Conservation (phyloP, 1,140 invertebrate genomes). For the Parasteatoda tepidariorum region DNA sequence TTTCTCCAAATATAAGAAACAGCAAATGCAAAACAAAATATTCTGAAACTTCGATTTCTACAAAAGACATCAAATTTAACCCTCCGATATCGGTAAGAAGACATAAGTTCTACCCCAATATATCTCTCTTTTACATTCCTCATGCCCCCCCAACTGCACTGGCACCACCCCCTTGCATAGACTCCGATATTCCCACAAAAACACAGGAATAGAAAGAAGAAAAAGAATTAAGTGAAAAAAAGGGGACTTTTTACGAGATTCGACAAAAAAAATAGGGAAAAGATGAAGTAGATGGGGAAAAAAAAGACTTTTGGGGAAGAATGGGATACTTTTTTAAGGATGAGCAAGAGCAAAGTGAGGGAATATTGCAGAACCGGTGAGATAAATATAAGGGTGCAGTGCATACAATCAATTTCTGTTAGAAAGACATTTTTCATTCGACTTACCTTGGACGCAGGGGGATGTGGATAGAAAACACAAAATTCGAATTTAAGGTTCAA, state of each 20-base stretch:
- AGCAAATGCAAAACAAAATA: not conserved
- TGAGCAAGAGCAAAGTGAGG: not conserved
- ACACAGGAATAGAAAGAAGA: conserved; percentile 17
- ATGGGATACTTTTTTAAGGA: conserved; percentile 23
- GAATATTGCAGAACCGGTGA: conserved; percentile 9
- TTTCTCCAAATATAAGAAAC: no score
- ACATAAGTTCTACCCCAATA: not conserved
- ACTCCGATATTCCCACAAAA: conserved; percentile 46
- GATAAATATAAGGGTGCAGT: conserved; percentile 51
- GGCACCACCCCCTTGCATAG: not conserved
- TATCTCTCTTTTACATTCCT: not conserved
- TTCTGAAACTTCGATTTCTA: not conserved
- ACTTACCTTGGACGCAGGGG: conserved; percentile 35
- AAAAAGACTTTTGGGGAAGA: conserved; percentile 13
- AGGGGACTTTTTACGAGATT: not conserved
- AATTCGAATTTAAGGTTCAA: not conserved
- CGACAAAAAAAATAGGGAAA: not conserved
- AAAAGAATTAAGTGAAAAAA: conserved; percentile 32
- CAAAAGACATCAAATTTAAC: not conserved
- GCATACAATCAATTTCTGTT: conserved; percentile 60
- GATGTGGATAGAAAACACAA: conserved; percentile 6
- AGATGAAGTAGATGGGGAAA: not conserved
- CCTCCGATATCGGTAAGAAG: not conserved
- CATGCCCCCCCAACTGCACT: not conserved
- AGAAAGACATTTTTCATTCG: conserved; percentile 58